These are phyloP conservation scores for Lucilia sericata DNA, from an alignment of 1,140 invertebrate species.

Conservation along the genomic window DNA sequence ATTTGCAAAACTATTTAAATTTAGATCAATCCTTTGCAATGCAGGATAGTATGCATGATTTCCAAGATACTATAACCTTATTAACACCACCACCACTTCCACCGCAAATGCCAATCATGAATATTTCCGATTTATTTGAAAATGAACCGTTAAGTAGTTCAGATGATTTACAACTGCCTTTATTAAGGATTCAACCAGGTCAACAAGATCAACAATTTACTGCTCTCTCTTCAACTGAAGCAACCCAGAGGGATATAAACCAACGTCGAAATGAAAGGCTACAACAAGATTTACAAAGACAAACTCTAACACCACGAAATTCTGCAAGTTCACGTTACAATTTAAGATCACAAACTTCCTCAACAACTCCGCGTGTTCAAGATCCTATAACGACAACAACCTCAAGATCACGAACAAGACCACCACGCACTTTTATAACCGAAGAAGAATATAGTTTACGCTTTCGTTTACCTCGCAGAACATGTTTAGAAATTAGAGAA, in stretches of 20 bases:
- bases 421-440: neutral
- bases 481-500: neutral
- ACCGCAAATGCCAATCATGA: neutral
- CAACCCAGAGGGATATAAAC: neutral
- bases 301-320: neutral
- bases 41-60: too few species aligned
- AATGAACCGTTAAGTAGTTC: too few species aligned
- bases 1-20: neutral
- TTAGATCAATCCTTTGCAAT: too few species aligned
- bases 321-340: neutral
- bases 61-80: neutral
- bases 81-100: neutral
- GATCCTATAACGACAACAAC: neutral
- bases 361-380: neutral
- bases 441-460: slow-evolving; percentile 30
- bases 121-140: neutral
- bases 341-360: neutral
- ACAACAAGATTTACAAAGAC: neutral
- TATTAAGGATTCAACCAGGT: neutral
- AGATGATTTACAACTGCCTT: slow-evolving; percentile 8
- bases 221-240: neutral
- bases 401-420: neutral
- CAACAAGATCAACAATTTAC: neutral
- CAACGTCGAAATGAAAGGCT: neutral
- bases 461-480: neutral